phyloP scores from a whole-genome alignment of 2,888 invertebrate species.

The Phaedon cochleariae region DNA sequence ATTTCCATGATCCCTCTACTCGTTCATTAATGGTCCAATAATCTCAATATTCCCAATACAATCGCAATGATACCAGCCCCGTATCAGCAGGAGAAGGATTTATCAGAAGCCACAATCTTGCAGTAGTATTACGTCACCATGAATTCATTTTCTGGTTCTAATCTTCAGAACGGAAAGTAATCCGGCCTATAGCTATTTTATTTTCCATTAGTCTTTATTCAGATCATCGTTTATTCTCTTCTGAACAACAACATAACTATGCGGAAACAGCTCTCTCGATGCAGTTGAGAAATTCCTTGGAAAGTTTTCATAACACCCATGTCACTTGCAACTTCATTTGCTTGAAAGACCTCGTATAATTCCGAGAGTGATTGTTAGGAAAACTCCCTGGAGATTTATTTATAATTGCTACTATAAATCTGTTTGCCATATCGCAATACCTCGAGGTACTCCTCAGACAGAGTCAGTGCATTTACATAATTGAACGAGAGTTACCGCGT shows the following conservation, averaged over 20 bases:
- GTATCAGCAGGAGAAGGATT: no score
- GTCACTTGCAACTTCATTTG: slow-evolving; percentile 5
- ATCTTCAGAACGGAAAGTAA: no score
- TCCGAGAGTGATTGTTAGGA: slow-evolving; percentile 15
- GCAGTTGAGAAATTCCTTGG: neutral
- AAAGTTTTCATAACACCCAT: neutral
- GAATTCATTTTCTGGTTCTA: no score
- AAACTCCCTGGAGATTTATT: slow-evolving; percentile 41
- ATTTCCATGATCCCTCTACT: no score
- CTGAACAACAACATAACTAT: neutral
- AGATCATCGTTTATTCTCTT: neutral
- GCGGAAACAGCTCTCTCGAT: neutral
- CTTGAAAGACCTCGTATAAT: slow-evolving; percentile 8
- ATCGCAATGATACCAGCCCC: no score
- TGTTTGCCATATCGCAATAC: slow-evolving; percentile 45
- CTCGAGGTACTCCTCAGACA: slow-evolving; percentile 22
- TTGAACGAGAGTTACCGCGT: slow-evolving; percentile 12
- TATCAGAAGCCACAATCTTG: no score
- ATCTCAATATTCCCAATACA: no score
- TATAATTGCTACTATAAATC: slow-evolving; percentile 48
- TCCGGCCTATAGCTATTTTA: no score
- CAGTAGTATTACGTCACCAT: no score
- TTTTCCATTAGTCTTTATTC: neutral
- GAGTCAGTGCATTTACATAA: slow-evolving; percentile 18
- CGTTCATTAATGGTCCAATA: no score